phyloP scores from a whole-genome alignment of 2,888 invertebrate species.

The Ernsta delagoae region DNA sequence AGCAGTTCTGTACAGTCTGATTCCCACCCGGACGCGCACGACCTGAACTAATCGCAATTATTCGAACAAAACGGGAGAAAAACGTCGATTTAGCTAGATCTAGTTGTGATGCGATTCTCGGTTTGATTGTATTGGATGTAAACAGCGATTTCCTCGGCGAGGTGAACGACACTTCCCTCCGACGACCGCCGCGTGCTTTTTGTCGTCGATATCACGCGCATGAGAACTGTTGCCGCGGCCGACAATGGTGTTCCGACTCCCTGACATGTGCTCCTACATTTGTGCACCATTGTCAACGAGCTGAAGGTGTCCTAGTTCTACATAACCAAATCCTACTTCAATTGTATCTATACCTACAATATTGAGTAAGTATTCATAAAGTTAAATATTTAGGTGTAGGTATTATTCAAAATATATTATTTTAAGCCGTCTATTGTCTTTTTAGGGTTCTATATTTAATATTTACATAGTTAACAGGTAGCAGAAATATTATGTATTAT shows the following conservation, averaged over 20 bases:
- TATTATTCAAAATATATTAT: too few species aligned
- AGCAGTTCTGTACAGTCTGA: slow-evolving; percentile 37
- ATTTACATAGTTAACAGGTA: too few species aligned
- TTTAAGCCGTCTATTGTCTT: too few species aligned
- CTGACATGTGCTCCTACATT: slow-evolving; percentile 20
- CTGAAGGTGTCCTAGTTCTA: slow-evolving; percentile 23
- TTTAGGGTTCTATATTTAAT: too few species aligned
- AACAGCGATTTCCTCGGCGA: slow-evolving; percentile 60
- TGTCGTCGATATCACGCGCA: slow-evolving; percentile 54
- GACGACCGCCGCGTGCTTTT: slow-evolving; percentile 52
- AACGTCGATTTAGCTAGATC: slow-evolving; percentile 45
- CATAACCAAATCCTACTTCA: neutral
- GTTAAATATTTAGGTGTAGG: too few species aligned
- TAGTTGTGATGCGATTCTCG: slow-evolving; percentile 50
- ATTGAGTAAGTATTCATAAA: too few species aligned
- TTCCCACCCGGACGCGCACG: slow-evolving; percentile 46
- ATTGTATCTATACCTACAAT: too few species aligned
- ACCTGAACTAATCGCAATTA: slow-evolving; percentile 44
- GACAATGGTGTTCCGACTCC: slow-evolving; percentile 47
- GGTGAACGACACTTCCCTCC: slow-evolving; percentile 62
- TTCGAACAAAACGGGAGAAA: slow-evolving; percentile 42
- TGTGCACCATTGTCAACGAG: slow-evolving; percentile 21
- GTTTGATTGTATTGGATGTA: slow-evolving; percentile 54
- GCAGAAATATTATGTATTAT: too few species aligned
- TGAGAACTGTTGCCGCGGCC: slow-evolving; percentile 52